Evolutionary conservation across 2,797 vertebrate species (phyloP).

Genomic region (Sebastes alutus): DNA sequence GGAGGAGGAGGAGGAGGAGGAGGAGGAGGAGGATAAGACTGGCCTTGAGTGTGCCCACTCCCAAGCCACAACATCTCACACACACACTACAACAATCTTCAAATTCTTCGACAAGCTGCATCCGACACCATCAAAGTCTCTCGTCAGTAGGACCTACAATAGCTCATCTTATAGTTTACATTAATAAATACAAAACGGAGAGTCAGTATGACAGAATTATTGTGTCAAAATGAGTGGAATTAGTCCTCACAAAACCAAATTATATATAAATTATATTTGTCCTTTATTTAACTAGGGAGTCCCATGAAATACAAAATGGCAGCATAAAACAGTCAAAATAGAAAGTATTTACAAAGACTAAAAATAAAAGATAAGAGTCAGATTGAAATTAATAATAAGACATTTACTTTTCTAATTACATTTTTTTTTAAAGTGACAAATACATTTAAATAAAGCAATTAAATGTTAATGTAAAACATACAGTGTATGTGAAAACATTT

Average conservation of each 20-base stretch:
- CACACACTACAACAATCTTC: constrained; percentile 21
- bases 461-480: background rate
- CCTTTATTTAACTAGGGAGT: background rate
- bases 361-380: background rate
- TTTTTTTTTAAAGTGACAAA: background rate
- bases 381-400: background rate
- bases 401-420: background rate
- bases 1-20: constrained; percentile 35
- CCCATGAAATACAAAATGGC: background rate
- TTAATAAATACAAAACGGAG: background rate
- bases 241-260: background rate
- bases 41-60: constrained; percentile 70
- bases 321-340: background rate
- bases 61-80: constrained; percentile 67
- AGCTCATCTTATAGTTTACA: background rate
- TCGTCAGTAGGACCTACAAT: background rate
- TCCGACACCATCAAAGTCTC: background rate
- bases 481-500: no score
- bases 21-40: constrained; percentile 39
- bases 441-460: background rate
- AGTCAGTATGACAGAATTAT: background rate
- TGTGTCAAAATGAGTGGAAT: background rate
- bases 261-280: background rate
- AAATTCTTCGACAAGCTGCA: constrained; percentile 8
- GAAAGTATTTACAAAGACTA: background rate